phyloP scores from a whole-genome alignment of 2,888 invertebrate species.

The Chrysotoxum bicinctum region DNA sequence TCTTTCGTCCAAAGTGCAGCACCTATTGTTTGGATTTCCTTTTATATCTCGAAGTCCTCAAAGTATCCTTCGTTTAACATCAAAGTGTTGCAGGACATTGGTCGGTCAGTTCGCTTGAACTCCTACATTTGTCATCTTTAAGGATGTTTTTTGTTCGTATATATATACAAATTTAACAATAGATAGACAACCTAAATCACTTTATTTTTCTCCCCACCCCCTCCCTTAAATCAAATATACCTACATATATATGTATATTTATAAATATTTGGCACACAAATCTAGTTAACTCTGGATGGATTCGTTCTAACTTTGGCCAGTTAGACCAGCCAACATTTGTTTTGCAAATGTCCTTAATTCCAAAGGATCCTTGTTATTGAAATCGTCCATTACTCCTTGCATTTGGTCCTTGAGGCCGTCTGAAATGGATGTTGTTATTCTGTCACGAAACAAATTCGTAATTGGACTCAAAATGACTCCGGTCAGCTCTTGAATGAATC shows the following conservation, averaged over 20 bases:
- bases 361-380: slow-evolving; percentile 79
- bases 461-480: slow-evolving; percentile 80
- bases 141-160: neutral
- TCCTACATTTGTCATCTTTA: slow-evolving; percentile 51
- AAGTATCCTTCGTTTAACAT: slow-evolving; percentile 29
- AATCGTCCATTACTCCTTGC: slow-evolving; percentile 79
- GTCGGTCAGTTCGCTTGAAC: slow-evolving; percentile 13
- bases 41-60: slow-evolving; percentile 27
- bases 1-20: slow-evolving; percentile 27
- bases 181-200: slow-evolving; percentile 67
- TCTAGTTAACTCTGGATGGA: slow-evolving; percentile 25
- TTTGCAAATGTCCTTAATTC: slow-evolving; percentile 78
- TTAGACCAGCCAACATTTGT: slow-evolving; percentile 77
- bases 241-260: neutral
- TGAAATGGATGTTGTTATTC: slow-evolving; percentile 80
- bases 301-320: slow-evolving; percentile 70
- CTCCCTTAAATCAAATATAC: neutral
- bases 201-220: slow-evolving; percentile 49
- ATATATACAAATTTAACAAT: slow-evolving; percentile 29
- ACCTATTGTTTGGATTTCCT: slow-evolving; percentile 41
- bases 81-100: slow-evolving; percentile 24
- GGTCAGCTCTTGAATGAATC: slow-evolving; percentile 78
- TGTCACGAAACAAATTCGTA: slow-evolving; percentile 79
- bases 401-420: slow-evolving; percentile 80
- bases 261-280: slow-evolving; percentile 65